Evolutionary conservation across 2,797 vertebrate genomes (phyloP).

Genomic region (Enteromius trimaculatus): DNA sequence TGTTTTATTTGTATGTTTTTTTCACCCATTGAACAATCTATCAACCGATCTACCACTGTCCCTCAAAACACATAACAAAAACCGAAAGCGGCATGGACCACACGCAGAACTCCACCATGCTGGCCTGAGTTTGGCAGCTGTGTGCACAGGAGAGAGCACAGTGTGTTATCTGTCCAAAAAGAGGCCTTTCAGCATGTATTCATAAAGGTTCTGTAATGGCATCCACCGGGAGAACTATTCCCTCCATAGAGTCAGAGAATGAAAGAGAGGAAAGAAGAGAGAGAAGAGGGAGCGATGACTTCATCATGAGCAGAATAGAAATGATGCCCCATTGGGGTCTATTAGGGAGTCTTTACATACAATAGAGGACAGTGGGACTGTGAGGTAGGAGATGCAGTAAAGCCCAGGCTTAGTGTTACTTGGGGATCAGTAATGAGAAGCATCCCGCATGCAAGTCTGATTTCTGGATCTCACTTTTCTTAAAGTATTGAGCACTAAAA

Average conservation of each 20-base stretch:
- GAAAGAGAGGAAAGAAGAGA: constrained; percentile 49
- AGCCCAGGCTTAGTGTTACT: constrained; percentile 60
- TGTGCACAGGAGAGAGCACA: constrained; percentile 18
- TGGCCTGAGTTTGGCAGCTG: constrained; percentile 5
- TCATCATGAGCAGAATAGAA: constrained; percentile 81
- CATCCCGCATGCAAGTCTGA: constrained; percentile 50
- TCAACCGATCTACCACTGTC: neutral
- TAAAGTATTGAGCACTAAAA: neutral
- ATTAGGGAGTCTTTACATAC: constrained; percentile 79
- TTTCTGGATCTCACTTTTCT: constrained; percentile 18
- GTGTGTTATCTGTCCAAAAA: constrained; percentile 52
- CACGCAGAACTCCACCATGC: constrained; percentile 31
- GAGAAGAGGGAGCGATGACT: constrained; percentile 65
- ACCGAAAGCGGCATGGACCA: neutral
- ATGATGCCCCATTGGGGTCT: constrained; percentile 82
- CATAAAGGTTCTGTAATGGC: constrained; percentile 82
- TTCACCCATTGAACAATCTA: neutral
- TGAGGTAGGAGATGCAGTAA: constrained; percentile 65
- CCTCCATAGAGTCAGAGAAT: constrained; percentile 62
- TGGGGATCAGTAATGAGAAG: constrained; percentile 58
- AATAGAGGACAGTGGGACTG: constrained; percentile 67
- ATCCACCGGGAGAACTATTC: constrained; percentile 76
- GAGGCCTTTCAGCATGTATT: constrained; percentile 77
- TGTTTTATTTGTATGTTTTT: neutral
- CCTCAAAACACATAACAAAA: neutral